Conservation (phyloP, 1,140 invertebrate genomes). For the Sminthurinus signatus region DNA sequence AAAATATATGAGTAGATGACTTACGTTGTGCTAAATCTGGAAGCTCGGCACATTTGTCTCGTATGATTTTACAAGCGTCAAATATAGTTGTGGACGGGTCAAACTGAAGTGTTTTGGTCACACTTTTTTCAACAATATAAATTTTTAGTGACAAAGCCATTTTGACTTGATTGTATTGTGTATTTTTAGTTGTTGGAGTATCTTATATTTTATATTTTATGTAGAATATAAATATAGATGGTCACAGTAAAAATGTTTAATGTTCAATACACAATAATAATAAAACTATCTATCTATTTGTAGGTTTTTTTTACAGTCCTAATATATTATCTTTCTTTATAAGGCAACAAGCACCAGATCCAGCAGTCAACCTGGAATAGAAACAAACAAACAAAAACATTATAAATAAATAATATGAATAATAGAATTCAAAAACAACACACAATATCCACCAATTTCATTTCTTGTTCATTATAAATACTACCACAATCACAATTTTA, state of each 20-base stretch:
- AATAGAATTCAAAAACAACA: neutral
- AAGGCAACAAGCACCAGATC: neutral
- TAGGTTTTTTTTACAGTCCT: too few species aligned
- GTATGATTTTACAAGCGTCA: constrained; percentile 89
- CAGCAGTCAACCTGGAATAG: neutral
- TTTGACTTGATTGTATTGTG: constrained; percentile 49
- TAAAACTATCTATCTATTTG: neutral
- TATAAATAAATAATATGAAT: too few species aligned
- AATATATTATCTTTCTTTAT: too few species aligned
- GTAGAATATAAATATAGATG: too few species aligned
- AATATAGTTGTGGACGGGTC: constrained; percentile 87
- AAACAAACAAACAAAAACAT: too few species aligned
- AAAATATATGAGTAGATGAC: too few species aligned
- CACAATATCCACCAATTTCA: neutral
- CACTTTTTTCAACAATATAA: constrained; percentile 83
- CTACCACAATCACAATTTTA: neutral
- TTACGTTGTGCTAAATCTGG: constrained; percentile 75
- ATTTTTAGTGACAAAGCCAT: constrained; percentile 87
- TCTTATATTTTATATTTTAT: too few species aligned
- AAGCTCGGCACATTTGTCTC: constrained; percentile 82
- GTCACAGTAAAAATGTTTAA: too few species aligned
- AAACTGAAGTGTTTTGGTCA: constrained; percentile 97
- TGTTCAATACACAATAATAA: too few species aligned
- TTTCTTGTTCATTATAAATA: too few species aligned
- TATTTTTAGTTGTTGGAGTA: too few species aligned